Conservation (phyloP, 2,888 invertebrate genomes). For the Dryadula phaetusa region DNA sequence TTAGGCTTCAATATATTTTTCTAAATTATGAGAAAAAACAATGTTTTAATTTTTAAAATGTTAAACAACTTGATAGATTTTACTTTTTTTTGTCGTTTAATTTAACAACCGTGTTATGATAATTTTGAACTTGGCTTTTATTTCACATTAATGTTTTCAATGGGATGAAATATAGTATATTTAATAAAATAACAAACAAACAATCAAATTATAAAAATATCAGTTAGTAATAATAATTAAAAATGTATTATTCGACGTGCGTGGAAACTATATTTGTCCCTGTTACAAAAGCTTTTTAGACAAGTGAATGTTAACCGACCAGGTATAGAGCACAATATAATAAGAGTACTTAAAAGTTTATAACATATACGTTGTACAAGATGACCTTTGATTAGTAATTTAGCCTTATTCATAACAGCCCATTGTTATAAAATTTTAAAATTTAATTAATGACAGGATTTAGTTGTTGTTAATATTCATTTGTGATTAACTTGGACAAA, state of each 20-base stretch:
- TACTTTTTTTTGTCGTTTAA: no score
- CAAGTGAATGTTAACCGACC: slow-evolving; percentile 13
- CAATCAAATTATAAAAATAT: not conserved
- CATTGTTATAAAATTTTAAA: slow-evolving; percentile 5
- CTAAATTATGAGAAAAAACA: no score
- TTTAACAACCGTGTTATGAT: no score
- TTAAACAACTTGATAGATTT: no score
- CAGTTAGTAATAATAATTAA: not conserved
- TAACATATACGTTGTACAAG: not conserved
- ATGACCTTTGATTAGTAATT: slow-evolving; percentile 8
- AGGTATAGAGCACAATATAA: not conserved
- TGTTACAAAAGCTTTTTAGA: not conserved
- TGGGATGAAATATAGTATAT: no score
- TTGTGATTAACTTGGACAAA: no score
- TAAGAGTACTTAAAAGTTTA: slow-evolving; percentile 14
- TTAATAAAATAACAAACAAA: no score
- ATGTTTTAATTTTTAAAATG: no score
- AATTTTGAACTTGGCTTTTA: no score
- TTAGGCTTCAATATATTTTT: no score
- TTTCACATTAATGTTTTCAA: no score
- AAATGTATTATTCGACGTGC: not conserved
- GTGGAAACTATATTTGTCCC: not conserved
- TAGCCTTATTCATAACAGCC: slow-evolving; percentile 5
- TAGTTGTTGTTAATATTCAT: no score
- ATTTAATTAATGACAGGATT: not conserved